Conservation (phyloP, 1,140 invertebrate species). For the Drosophila murphyi region DNA sequence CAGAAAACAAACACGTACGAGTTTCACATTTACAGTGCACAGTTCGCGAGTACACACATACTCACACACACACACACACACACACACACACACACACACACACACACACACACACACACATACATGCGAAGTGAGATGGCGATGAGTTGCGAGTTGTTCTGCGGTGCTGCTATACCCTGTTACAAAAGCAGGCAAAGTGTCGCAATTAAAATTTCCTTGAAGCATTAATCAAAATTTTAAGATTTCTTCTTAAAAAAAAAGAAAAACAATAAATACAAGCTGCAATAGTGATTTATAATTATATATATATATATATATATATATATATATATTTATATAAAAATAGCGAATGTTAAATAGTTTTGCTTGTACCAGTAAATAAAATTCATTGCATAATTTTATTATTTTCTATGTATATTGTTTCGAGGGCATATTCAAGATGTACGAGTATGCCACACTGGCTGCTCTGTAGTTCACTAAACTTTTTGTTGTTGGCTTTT, state of each 20-base stretch:
- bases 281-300: too few species aligned
- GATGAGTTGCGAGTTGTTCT: conserved; percentile 16
- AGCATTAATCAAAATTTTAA: background rate
- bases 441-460: too few species aligned
- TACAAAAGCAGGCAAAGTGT: background rate
- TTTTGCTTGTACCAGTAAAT: too few species aligned
- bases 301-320: too few species aligned
- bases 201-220: background rate
- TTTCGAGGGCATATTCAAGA: background rate
- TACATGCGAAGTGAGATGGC: background rate
- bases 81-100: conserved; percentile 7
- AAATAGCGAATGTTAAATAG: too few species aligned
- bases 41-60: background rate
- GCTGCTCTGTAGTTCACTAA: background rate
- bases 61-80: background rate
- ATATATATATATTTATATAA: too few species aligned
- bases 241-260: background rate
- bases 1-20: conserved; percentile 18
- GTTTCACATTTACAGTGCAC: too few species aligned
- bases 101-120: background rate
- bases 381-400: too few species aligned
- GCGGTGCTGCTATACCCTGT: conserved; percentile 11
- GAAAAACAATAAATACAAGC: too few species aligned
- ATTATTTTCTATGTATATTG: too few species aligned
- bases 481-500: background rate